Base-by-base conservation (phyloP, 2,888 invertebrate species). In the Drosophila emarginata region DNA sequence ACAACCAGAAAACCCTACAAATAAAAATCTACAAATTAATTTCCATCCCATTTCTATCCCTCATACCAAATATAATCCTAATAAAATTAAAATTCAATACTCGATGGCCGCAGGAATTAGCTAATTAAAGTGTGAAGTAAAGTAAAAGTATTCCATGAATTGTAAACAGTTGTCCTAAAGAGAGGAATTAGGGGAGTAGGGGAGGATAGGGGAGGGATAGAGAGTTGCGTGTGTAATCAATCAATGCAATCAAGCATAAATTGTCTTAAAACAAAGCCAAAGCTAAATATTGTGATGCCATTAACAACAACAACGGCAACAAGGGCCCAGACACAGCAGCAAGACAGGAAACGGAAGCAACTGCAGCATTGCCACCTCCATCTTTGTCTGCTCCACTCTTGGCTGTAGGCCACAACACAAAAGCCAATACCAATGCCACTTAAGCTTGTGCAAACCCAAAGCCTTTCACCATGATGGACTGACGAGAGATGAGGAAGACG, bases 241-340 rank as follows among this genome's bases (percentile, higher is more conserved):
- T 89, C 89, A 85, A 79, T 76, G 88, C 88, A 85, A 89, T 85
- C 85, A 84, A 77, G 76, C 88, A 86, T 87, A 80, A 89, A 89
- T 87, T 86, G 83, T 89, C 83, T 77, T 82, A 71, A 76, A 86
- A 86, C 89, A 86, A 87, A 82, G 78, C 78, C 62, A 59, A 56
- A 58, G 72, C 80, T 86, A 85, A 88, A 79, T 77, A 85, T 89
- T 89, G 75, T 79, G 86, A 74, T 74, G 79, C 86, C 89, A 85
- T 85, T 89, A 87, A 77, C 54, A 73, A 45, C 21, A 73, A 79
- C 74, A 82, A 73, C 72, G 76, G 26, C 26, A 26, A 83, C 32
- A 32, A 32, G 32, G 32, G 11, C 76, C 77, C 85, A 87, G 78
- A 74, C 72, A 67, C 15, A 45, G 15, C 67, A 69, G 77, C 65